Evolutionary conservation across 2,797 vertebrate species (phyloP).

Genomic region (Diglossa cyanea): DNA sequence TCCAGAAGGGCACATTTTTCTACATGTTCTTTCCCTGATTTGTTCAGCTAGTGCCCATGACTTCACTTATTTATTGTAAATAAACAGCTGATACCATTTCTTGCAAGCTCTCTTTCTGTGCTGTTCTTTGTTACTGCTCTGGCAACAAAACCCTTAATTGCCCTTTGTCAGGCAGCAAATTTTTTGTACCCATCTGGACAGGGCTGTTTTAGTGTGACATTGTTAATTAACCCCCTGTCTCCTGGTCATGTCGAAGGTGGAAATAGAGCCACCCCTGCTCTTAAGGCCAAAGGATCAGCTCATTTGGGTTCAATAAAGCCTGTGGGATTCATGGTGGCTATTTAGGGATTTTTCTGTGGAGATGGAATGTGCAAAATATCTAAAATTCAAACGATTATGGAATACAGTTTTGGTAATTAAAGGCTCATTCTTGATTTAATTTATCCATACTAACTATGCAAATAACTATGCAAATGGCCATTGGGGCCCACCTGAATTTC

Average conservation of each 20-base stretch:
- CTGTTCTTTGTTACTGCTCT: constrained; percentile 45
- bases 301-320: neutral
- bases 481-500: neutral
- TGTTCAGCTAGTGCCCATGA: constrained; percentile 46
- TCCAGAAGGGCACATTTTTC: constrained; percentile 24
- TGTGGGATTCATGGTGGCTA: neutral
- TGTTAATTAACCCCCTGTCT: constrained; percentile 49
- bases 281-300: neutral
- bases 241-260: neutral
- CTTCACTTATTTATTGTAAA: constrained; percentile 68
- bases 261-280: neutral
- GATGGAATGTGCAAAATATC: neutral
- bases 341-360: neutral
- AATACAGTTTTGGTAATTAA: neutral
- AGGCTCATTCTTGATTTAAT: neutral
- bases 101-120: constrained; percentile 50
- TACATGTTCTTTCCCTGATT: constrained; percentile 11
- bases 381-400: neutral
- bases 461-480: neutral
- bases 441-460: neutral
- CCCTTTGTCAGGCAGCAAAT: constrained; percentile 47
- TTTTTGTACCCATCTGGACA: constrained; percentile 36
- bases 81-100: constrained; percentile 60
- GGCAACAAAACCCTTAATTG: constrained; percentile 49
- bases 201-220: neutral